phyloP scores from a whole-genome alignment of 37 sponge, comb jelly and placozoan species.

The Amphimedon queenslandica region DNA sequence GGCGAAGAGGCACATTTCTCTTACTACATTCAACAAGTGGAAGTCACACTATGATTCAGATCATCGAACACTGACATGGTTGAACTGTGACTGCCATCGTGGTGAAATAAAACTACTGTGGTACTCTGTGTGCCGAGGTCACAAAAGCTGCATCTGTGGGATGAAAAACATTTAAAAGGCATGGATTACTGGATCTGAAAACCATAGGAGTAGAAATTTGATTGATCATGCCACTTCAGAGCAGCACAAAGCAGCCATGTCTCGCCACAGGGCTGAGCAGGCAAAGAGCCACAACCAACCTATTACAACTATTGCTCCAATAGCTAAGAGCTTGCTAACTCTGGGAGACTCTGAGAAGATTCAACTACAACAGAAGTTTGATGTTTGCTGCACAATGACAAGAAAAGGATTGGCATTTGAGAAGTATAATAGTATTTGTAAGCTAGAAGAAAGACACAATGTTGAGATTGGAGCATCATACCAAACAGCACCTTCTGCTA shows the following conservation, averaged over 20 bases:
- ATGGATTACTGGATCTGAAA: constrained; percentile 58
- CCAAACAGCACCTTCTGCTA: constrained; percentile 31
- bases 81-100: constrained; percentile 34
- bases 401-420: constrained; percentile 37
- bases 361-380: constrained; percentile 27
- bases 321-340: constrained; percentile 15
- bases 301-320: constrained; percentile 18
- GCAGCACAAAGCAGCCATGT: constrained; percentile 47
- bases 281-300: constrained; percentile 31
- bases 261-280: not conserved
- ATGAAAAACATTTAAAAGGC: constrained; percentile 41
- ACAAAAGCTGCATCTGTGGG: constrained; percentile 30
- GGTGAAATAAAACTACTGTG: constrained; percentile 22
- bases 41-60: constrained; percentile 24
- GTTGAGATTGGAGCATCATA: constrained; percentile 50
- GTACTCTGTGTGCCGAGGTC: constrained; percentile 38
- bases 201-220: constrained; percentile 58
- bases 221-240: constrained; percentile 49
- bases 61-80: constrained; percentile 34
- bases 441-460: constrained; percentile 50
- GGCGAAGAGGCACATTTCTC: constrained; percentile 24
- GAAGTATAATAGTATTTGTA: constrained; percentile 27
- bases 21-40: constrained; percentile 50
- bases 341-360: constrained; percentile 19
- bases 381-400: constrained; percentile 26